Percentiles rank a stretch among this genome's conserved stretches.
Evolutionary conservation across 1,140 invertebrate genomes (phyloP).

Genomic region (Brachionus rotundiformis): DNA sequence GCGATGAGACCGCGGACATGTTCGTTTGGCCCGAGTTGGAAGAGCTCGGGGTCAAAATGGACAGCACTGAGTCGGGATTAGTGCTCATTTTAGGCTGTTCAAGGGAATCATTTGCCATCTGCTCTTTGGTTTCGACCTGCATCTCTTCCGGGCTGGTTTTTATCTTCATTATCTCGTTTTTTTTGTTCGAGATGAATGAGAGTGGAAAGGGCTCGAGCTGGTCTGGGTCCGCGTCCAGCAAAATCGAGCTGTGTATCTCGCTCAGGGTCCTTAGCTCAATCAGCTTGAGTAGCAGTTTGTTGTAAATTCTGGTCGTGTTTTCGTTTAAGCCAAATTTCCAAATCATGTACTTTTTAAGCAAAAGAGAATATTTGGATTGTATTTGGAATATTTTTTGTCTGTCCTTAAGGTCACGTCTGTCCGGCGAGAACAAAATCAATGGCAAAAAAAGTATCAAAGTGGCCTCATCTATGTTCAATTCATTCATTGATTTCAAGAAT

Average conservation of each 20-base stretch:
- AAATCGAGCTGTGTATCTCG: conserved; percentile 25
- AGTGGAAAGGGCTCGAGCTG: conserved; percentile 35
- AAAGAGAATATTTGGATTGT: background rate
- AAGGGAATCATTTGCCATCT: too few relatives aligned
- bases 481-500: conserved; percentile 35
- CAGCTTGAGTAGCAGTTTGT: conserved; percentile 3
- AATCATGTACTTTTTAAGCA: conserved; percentile 48
- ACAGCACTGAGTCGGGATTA: background rate
- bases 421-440: conserved; percentile 49
- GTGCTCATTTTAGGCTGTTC: background rate
- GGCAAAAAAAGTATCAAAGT: conserved; percentile 36
- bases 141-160: background rate
- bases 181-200: conserved; percentile 34
- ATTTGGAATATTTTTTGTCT: background rate
- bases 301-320: conserved; percentile 4
- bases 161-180: conserved; percentile 36
- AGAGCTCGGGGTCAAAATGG: background rate
- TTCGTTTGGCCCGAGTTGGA: background rate
- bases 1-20: background rate
- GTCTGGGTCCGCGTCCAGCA: conserved; percentile 29
- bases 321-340: conserved; percentile 39
- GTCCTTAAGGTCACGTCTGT: conserved; percentile 2
- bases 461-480: conserved; percentile 33
- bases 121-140: background rate
- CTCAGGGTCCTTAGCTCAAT: conserved; percentile 13